Percentiles rank a stretch among this genome's conserved stretches.
Evolutionary conservation across 1,140 invertebrate species (phyloP).

Genomic region (Macrocentrus cingulum): DNA sequence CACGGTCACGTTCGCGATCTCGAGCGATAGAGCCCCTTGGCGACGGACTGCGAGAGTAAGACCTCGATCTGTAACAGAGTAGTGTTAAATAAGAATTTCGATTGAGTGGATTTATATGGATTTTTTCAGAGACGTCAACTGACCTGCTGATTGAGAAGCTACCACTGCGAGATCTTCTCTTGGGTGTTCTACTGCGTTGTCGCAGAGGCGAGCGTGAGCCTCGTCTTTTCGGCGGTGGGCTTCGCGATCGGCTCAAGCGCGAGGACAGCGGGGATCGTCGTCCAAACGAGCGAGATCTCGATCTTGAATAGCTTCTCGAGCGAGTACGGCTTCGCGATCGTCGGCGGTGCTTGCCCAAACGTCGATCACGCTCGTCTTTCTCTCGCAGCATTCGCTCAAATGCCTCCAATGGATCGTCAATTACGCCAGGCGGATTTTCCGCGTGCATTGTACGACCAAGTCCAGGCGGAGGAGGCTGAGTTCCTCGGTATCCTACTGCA

Average conservation of each 20-base stretch:
- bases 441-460: constrained; percentile 52
- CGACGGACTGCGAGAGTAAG: constrained; percentile 55
- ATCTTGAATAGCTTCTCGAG: constrained; percentile 60
- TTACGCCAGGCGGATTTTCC: constrained; percentile 60
- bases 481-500: constrained; percentile 49
- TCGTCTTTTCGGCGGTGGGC: constrained; percentile 48
- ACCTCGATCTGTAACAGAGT: constrained; percentile 47
- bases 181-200: constrained; percentile 55
- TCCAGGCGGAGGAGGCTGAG: constrained; percentile 54
- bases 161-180: constrained; percentile 54
- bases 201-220: constrained; percentile 49
- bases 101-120: not conserved
- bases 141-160: constrained; percentile 63
- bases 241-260: constrained; percentile 52
- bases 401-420: constrained; percentile 80
- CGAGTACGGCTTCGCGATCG: constrained; percentile 55
- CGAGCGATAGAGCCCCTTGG: constrained; percentile 49
- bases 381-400: constrained; percentile 83
- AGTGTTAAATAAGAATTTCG: not conserved
- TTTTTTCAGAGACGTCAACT: no score
- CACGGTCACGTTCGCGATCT: constrained; percentile 47
- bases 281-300: constrained; percentile 55
- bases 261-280: constrained; percentile 46
- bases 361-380: constrained; percentile 73
- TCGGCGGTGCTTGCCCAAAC: constrained; percentile 66